Conservation (phyloP, 1,140 invertebrate species). For the Aphis craccivora region DNA sequence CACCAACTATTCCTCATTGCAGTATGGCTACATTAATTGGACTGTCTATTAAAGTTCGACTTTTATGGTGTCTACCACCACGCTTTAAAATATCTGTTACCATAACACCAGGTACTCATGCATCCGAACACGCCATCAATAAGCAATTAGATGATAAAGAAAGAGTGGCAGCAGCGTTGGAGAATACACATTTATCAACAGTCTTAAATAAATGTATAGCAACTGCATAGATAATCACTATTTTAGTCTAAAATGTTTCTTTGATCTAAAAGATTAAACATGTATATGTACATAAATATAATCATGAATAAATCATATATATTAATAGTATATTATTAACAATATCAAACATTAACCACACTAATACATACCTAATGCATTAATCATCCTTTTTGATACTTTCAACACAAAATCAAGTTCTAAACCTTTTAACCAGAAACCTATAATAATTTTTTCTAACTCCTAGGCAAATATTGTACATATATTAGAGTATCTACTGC, state of each 20-base stretch:
- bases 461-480: too few relatives aligned
- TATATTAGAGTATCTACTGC: too few relatives aligned
- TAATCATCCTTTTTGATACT: conserved; percentile 44
- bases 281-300: not conserved
- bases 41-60: conserved; percentile 84
- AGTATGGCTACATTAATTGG: conserved; percentile 99
- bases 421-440: too few relatives aligned
- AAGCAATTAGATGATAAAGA: conserved; percentile 99
- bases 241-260: not conserved
- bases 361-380: not conserved
- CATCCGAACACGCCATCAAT: conserved; percentile 91
- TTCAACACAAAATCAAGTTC: not conserved
- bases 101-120: conserved; percentile 92
- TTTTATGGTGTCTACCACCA: conserved; percentile 85
- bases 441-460: too few relatives aligned
- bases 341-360: conserved; percentile 29
- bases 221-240: not conserved
- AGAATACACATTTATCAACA: conserved; percentile 76
- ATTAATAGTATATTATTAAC: not conserved
- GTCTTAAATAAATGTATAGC: conserved; percentile 93
- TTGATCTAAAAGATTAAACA: not conserved
- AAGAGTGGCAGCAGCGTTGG: conserved; percentile 70
- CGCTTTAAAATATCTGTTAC: conserved; percentile 89
- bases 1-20: conserved; percentile 98
- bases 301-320: not conserved